These are phyloP conservation scores for Caradrina clavipalpis DNA, from an alignment of 2,888 invertebrate species.

Conservation along the genomic window DNA sequence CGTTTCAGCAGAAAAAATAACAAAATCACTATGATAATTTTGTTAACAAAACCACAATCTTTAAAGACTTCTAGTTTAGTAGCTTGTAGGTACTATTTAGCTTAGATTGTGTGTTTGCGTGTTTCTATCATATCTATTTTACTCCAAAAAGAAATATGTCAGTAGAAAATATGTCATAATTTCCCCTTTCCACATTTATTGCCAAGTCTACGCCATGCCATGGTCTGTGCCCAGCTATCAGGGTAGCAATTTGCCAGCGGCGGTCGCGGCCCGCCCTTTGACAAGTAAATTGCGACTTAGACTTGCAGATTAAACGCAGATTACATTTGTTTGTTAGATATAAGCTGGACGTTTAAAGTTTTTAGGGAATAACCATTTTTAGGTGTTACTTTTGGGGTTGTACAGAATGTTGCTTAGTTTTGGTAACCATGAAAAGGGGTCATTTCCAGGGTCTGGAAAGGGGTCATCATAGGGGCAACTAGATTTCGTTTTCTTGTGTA, in stretches of 20 bases:
- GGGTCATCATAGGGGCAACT: too few relatives aligned
- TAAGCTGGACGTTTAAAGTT: constrained; percentile 47
- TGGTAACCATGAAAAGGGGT: too few relatives aligned
- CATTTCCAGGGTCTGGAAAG: too few relatives aligned
- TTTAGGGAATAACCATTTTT: constrained; percentile 24
- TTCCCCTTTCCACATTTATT: neutral
- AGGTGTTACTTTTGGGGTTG: constrained; percentile 1
- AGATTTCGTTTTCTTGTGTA: too few relatives aligned
- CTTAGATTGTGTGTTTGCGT: too few relatives aligned
- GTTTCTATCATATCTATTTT: too few relatives aligned
- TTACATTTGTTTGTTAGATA: constrained; percentile 70
- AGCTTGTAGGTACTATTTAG: too few relatives aligned
- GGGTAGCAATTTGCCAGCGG: constrained; percentile 77
- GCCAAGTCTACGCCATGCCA: constrained; percentile 13
- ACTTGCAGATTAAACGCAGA: constrained; percentile 75
- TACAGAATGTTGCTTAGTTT: neutral
- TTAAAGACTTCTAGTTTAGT: too few relatives aligned
- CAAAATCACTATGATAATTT: too few relatives aligned
- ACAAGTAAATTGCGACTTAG: constrained; percentile 78
- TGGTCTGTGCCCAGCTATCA: constrained; percentile 57
- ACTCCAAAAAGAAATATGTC: too few relatives aligned
- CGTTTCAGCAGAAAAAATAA: too few relatives aligned
- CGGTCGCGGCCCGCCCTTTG: constrained; percentile 74
- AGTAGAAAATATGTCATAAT: neutral
- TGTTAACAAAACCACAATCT: too few relatives aligned